Conservation (phyloP, 2,797 vertebrate species). For the Orientallactaga sibirica region DNA sequence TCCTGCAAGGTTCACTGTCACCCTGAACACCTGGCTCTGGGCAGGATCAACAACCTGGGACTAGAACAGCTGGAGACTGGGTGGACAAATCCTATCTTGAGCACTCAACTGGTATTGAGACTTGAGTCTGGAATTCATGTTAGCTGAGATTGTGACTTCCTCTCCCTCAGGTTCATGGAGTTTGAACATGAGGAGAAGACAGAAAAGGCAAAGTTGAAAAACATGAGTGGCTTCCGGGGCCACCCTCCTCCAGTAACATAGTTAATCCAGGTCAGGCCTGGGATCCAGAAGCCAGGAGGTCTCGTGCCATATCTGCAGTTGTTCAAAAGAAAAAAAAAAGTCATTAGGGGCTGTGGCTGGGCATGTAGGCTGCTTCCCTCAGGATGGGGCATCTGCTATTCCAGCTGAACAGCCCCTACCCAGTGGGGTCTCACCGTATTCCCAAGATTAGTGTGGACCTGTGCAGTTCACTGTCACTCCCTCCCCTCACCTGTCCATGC, state of each 20-base stretch:
- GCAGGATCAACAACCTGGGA: not conserved
- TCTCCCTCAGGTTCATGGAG: slow-evolving; percentile 74
- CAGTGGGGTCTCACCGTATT: not conserved
- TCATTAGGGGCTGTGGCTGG: no score
- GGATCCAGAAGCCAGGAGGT: slow-evolving; percentile 52
- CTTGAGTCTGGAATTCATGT: not conserved
- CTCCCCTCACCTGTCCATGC: not conserved
- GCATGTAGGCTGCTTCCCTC: not conserved
- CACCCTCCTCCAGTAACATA: no score
- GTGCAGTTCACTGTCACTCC: not conserved
- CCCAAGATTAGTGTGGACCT: not conserved
- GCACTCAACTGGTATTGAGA: not conserved
- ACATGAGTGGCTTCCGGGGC: not conserved
- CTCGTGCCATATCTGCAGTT: no score
- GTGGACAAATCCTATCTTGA: no score
- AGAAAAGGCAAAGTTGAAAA: slow-evolving; percentile 60
- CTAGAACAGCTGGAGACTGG: no score
- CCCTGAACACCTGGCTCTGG: no score
- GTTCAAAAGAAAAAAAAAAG: no score
- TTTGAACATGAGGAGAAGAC: slow-evolving; percentile 76
- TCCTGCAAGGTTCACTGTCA: fast-evolving
- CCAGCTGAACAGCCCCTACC: not conserved
- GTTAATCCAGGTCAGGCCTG: no score
- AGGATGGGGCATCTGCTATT: not conserved
- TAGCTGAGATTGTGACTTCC: not conserved